Evolutionary conservation across 2,113 vertebrate genomes (phyloP).

Genomic region (Python bivittatus): DNA sequence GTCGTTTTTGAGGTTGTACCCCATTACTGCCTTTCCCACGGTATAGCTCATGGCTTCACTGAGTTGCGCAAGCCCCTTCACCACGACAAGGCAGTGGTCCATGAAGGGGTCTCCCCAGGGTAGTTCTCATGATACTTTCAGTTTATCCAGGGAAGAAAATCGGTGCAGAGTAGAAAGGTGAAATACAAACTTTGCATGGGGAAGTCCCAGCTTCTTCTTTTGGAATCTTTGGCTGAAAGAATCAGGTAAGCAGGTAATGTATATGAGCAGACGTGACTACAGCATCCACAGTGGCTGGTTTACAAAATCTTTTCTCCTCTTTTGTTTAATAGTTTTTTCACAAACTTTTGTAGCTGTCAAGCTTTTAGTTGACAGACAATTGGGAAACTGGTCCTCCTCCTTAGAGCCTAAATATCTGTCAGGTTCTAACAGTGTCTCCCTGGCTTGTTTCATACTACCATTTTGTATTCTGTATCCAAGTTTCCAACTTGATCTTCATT

Average conservation of each 20-base stretch:
- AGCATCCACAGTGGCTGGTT: neutral
- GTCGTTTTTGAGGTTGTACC: too few relatives aligned
- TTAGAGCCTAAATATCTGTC: neutral
- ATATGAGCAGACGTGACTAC: neutral
- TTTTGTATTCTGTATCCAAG: neutral
- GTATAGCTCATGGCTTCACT: too few relatives aligned
- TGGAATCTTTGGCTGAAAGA: neutral
- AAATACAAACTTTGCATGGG: neutral
- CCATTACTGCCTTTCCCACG: too few relatives aligned
- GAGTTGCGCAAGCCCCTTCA: too few relatives aligned
- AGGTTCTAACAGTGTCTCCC: neutral
- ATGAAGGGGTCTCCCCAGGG: too few relatives aligned
- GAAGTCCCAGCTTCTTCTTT: neutral
- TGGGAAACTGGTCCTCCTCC: neutral
- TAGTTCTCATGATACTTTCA: neutral
- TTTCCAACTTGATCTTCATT: neutral
- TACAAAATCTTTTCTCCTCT: neutral
- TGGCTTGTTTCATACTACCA: neutral
- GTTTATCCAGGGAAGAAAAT: neutral
- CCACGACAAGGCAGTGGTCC: too few relatives aligned
- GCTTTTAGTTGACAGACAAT: neutral
- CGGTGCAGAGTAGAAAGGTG: neutral
- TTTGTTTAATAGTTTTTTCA: neutral
- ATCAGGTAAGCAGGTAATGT: neutral
- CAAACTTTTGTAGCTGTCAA: neutral